Evolutionary conservation across 2,113 vertebrate genomes (phyloP).

Genomic region (Neogobius melanostomus): DNA sequence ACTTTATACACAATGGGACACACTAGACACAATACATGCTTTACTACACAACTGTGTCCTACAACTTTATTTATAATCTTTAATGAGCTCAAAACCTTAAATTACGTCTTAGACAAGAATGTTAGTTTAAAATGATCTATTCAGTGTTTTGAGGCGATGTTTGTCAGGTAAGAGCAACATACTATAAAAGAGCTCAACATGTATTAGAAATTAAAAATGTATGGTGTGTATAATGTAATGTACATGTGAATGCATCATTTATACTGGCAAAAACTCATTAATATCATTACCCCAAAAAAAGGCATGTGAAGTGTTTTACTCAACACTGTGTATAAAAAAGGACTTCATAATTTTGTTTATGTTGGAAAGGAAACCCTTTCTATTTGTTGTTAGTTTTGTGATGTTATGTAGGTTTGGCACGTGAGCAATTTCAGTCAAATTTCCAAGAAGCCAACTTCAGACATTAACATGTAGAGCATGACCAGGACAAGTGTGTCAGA

Average conservation of each 20-base stretch:
- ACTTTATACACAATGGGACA: no score
- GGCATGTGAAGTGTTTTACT: no score
- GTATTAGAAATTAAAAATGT: background rate
- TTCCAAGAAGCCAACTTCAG: background rate
- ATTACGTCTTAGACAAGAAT: no score
- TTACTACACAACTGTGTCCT: no score
- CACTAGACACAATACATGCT: no score
- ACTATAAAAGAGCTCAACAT: no score
- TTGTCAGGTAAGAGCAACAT: no score
- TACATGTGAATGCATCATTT: background rate
- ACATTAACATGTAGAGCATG: constrained; percentile 46
- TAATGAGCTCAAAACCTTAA: no score
- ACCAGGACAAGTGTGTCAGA: constrained; percentile 55
- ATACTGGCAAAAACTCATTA: background rate
- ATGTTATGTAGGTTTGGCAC: constrained; percentile 5
- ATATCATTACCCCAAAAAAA: background rate
- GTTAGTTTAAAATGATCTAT: no score
- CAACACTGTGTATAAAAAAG: background rate
- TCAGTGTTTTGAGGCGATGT: no score
- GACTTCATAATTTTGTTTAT: background rate
- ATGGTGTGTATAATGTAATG: background rate
- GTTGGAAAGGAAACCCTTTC: background rate
- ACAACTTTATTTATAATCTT: no score
- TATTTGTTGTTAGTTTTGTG: constrained; percentile 8
- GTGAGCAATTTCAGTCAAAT: constrained; percentile 5